Conservation (phyloP, 2,888 invertebrate genomes). For the Agrenia bidenticulata region DNA sequence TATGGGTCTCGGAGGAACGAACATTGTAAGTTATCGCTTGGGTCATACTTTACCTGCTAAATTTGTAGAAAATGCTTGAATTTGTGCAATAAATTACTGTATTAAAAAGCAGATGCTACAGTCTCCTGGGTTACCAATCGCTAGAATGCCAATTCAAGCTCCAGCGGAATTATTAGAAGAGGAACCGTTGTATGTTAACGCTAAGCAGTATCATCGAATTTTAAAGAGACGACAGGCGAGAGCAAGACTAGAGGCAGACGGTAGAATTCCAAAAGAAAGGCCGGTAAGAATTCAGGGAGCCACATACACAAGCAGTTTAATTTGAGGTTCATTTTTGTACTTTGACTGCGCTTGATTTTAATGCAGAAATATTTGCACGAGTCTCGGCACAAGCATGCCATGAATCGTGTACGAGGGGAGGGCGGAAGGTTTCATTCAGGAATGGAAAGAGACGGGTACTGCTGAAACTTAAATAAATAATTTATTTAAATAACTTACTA, state of each 20-base stretch:
- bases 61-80: too few relatives aligned
- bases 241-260: constrained; percentile 90
- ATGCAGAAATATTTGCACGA: constrained; percentile 96
- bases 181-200: constrained; percentile 96
- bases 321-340: too few relatives aligned
- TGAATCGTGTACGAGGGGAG: constrained; percentile 95
- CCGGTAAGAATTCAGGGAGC: constrained; percentile 69
- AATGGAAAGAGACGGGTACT: background rate
- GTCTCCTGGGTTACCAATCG: constrained; percentile 57
- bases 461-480: background rate
- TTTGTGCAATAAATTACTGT: too few relatives aligned
- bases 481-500: too few relatives aligned
- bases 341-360: too few relatives aligned
- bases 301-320: too few relatives aligned
- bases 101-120: constrained; percentile 68
- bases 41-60: too few relatives aligned
- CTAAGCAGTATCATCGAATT: constrained; percentile 95
- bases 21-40: constrained; percentile 70
- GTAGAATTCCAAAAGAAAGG: constrained; percentile 94
- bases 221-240: constrained; percentile 90
- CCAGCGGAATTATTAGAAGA: constrained; percentile 72
- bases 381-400: constrained; percentile 93
- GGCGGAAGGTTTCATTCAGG: constrained; percentile 91
- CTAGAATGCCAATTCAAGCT: constrained; percentile 63
- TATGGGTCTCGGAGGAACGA: constrained; percentile 66